Percentiles rank a stretch among this genome's conserved stretches.
Conservation (phyloP, 2,888 invertebrate species). For the Torymus texanus region DNA sequence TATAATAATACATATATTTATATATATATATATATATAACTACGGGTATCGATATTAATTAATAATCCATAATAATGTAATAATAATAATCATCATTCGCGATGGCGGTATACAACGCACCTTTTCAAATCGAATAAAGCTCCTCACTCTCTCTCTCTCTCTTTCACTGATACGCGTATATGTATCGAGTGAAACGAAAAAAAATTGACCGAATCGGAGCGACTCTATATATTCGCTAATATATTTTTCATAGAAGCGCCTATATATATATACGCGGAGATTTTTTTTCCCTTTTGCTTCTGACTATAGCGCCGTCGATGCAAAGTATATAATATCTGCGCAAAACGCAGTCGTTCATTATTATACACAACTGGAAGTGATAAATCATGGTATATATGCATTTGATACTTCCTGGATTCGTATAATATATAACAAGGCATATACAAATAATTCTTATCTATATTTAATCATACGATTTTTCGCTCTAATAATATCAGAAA, state of each 20-base stretch:
- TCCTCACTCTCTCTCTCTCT: neutral
- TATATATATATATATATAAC: neutral
- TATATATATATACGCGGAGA: neutral
- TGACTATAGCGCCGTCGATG: constrained; percentile 18
- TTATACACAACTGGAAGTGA: constrained; percentile 34
- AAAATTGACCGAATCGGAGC: constrained; percentile 24
- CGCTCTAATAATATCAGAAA: too few species aligned
- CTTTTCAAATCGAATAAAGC: constrained; percentile 18
- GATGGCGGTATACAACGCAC: too few species aligned
- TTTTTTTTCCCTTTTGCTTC: neutral
- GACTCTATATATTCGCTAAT: neutral
- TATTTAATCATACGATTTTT: too few species aligned
- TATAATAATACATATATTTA: constrained; percentile 5
- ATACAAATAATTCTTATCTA: too few species aligned
- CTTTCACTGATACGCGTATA: too few species aligned
- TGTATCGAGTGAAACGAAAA: constrained; percentile 4
- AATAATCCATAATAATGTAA: constrained; percentile 2
- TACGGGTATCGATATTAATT: constrained; percentile 4
- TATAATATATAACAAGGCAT: too few species aligned
- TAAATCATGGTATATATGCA: too few species aligned
- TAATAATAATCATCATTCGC: neutral
- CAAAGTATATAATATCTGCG: constrained; percentile 11
- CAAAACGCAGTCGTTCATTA: neutral
- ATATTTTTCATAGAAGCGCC: neutral
- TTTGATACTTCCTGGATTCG: too few species aligned